phyloP scores from a whole-genome alignment of 1,140 invertebrate species.

The Caenorhabditis latens region DNA sequence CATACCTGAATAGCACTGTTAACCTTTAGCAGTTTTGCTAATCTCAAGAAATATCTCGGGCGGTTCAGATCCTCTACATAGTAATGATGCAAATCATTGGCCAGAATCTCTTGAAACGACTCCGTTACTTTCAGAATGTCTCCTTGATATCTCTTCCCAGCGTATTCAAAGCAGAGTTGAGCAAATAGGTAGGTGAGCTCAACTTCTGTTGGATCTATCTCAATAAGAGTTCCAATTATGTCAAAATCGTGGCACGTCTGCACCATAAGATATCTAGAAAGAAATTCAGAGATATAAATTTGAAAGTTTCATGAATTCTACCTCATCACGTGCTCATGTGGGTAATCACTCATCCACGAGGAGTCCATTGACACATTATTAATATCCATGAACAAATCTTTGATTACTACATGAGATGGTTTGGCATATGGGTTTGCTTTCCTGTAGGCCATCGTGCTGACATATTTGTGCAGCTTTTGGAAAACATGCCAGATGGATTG shows the following conservation, averaged over 20 bases:
- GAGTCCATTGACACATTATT: neutral
- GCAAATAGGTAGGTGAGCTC: neutral
- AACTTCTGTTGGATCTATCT: neutral
- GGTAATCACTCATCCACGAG: constrained; percentile 1
- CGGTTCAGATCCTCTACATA: neutral
- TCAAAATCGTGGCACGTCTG: neutral
- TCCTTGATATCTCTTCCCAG: constrained; percentile 12
- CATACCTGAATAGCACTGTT: neutral
- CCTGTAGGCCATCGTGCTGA: neutral
- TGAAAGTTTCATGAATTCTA: neutral
- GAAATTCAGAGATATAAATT: neutral
- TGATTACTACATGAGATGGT: neutral
- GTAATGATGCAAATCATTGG: constrained; percentile 15
- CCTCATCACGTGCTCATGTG: neutral
- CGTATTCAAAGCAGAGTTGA: constrained; percentile 3
- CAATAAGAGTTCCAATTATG: neutral
- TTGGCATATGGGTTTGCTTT: neutral
- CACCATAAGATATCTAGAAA: neutral
- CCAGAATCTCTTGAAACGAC: neutral
- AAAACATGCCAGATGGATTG: neutral
- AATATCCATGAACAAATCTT: neutral
- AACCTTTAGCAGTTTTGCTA: neutral
- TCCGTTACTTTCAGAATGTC: constrained; percentile 1
- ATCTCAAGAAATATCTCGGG: neutral
- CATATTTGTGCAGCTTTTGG: neutral